Evolutionary conservation across 1,140 invertebrate genomes (phyloP), one percentile per base, ranked within the genome.

Genomic region (Lepidurus couesii): DNA sequence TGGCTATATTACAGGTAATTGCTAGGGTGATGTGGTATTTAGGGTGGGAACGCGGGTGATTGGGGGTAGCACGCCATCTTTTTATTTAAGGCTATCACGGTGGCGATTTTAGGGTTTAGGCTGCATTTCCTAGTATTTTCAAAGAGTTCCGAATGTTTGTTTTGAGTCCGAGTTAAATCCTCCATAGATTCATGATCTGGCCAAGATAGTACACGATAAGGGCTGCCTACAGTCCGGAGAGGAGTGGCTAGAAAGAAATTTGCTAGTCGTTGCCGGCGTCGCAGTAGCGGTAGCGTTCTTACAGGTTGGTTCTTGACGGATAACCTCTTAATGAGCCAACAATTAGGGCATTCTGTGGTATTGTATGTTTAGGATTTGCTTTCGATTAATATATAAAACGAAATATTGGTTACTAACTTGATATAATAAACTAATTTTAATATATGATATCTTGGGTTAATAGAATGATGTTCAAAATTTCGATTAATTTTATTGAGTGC

Each of bases 211-310:
- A 86, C 93, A 96, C 87, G 94, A 96, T 84, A 94, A 92, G 84
- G 96, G 96, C 82, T 98, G 97, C 87, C 89, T 98, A 82, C 91
- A 94, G 84, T 92, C 95, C 65, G 93, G 92, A 21, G 94, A 98
- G 85, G 93, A 95, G 84, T 98, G 96, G 96, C 90, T 97, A 81
- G 94, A 98, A 84, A 89, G 90, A 84, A 98, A 98, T 88, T 89
- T 98, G 81, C 91, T 98, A 83, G 89, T 93, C 83, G 95, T 98
- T 83, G 94, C 95, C 21, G 92, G 92, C 77, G 90, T 91, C 80
- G 90, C 91, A 82, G 92, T 98, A 84, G 89, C 90, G 84, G 89
- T 92, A 81, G 92, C 93, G 83, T 95, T 97, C 87, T 89, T 93
- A 84, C 94, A 98, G 94, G 96, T 98, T 89, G 89, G 88, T 85